Base-by-base conservation (phyloP, 2,797 vertebrate genomes). In the Poeciliopsis gracilis region DNA sequence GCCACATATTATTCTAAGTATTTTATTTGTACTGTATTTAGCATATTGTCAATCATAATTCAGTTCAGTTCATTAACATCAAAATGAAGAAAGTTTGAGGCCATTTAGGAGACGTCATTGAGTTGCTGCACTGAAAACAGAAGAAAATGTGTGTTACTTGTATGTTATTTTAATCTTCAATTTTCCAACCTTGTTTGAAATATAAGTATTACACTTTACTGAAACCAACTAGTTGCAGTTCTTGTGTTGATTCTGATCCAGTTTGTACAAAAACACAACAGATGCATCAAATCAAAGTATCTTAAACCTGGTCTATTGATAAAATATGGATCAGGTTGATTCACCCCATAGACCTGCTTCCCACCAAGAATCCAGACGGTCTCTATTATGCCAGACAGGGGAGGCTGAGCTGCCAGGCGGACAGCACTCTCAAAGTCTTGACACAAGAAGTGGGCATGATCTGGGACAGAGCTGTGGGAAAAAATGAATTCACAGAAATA, bases 321-420 rank as follows among this genome's bases (percentile, higher is more conserved):
- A 38, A 55, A 38, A 15, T 13, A 36, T 33, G 23, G 4, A 67
- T 5, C 36, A 33, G 7, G 11, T 28, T 67, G 77, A 23, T 76
- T 71, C 75, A 84, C 82, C 93, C 92, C 81, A 80, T 96, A 97
- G 38, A 94, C 92, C 55, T 82, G 91, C 1, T 77, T 79, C 33
- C 96, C 96, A 36, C 96, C 96, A 59, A 93, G 72, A n/a, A 96
- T 36, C 96, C 96, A 97, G 76, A 97, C 92, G 77, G 93, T 96
- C 87, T 97, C 96, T 59, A 97, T 82, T n/a, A 91, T 73, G 28
- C 94, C 92, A 69, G 83, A 77, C 0, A 96, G 92, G 0, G 94
- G 93, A 8, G 88, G 87, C 43, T 78, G 77, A 0, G 90, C 84
- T 23, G 87, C 93, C 71, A 96, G 76, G 13, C 55, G 72, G 20